phyloP scores from a whole-genome alignment of 2,113 vertebrate genomes.

The Stigmatopora argus region DNA sequence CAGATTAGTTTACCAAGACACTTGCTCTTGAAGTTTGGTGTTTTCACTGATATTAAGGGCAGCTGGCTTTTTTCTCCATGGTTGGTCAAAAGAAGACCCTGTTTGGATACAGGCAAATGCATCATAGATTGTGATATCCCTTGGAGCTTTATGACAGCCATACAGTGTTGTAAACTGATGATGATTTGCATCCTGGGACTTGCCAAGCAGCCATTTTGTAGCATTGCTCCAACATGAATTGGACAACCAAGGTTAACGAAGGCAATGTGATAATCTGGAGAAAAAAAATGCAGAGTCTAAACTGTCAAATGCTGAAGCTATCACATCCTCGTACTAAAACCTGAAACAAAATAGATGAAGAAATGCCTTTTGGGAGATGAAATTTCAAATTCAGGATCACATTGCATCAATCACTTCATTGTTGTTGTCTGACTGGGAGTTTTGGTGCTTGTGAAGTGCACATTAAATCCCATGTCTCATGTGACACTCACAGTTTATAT shows the following conservation, averaged over 20 bases:
- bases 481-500: constrained; percentile 1
- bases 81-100: too few species aligned
- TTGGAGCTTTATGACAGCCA: background rate
- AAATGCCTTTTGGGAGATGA: background rate
- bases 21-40: too few species aligned
- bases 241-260: too few species aligned
- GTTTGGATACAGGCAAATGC: too few species aligned
- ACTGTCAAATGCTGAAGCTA: background rate
- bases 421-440: background rate
- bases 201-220: background rate
- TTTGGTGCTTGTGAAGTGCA: background rate
- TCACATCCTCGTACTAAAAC: background rate
- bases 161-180: background rate
- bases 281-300: background rate
- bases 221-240: background rate
- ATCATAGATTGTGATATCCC: background rate
- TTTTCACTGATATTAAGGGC: too few species aligned
- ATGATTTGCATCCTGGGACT: background rate
- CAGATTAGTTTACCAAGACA: too few species aligned
- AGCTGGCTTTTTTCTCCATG: too few species aligned
- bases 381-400: background rate
- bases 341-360: background rate
- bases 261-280: too few species aligned
- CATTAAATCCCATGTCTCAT: background rate
- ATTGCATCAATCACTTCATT: background rate